Evolutionary conservation across 2,113 vertebrate species (phyloP).

Genomic region (Fregetta grallaria): DNA sequence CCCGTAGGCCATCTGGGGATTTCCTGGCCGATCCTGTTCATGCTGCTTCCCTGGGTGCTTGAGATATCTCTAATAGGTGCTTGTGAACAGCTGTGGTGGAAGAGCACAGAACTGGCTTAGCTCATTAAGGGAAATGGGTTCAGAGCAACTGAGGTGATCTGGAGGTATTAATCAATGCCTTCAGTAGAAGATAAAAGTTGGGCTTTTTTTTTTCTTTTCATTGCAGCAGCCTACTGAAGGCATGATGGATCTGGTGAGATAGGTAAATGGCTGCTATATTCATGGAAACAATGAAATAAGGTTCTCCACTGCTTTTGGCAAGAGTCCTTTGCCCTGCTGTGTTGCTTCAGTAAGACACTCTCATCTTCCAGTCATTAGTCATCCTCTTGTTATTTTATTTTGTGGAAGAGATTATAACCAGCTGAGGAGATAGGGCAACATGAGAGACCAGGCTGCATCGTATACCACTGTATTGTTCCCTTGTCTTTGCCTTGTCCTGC

Average conservation of each 20-base stretch:
- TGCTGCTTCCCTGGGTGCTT: background rate
- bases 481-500: slow-evolving; percentile 3
- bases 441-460: background rate
- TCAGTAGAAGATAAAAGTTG: background rate
- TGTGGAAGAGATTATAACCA: slow-evolving; percentile 30
- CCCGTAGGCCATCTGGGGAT: slow-evolving; percentile 44
- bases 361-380: slow-evolving; percentile 28
- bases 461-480: background rate
- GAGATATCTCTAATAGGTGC: background rate
- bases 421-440: background rate
- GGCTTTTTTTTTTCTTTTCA: background rate
- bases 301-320: background rate
- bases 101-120: background rate
- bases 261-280: background rate
- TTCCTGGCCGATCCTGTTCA: slow-evolving; percentile 28
- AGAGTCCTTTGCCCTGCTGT: background rate
- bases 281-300: background rate
- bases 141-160: background rate
- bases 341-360: background rate
- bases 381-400: background rate
- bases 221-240: background rate
- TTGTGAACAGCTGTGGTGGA: slow-evolving; percentile 20
- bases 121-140: background rate
- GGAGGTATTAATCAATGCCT: background rate
- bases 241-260: background rate